A percentile compares a stretch with the other conserved stretches of the same genome.
Evolutionary conservation across 23 tunicate species (phyloP).

Genomic region (Oikopleura vanhoeffeni): DNA sequence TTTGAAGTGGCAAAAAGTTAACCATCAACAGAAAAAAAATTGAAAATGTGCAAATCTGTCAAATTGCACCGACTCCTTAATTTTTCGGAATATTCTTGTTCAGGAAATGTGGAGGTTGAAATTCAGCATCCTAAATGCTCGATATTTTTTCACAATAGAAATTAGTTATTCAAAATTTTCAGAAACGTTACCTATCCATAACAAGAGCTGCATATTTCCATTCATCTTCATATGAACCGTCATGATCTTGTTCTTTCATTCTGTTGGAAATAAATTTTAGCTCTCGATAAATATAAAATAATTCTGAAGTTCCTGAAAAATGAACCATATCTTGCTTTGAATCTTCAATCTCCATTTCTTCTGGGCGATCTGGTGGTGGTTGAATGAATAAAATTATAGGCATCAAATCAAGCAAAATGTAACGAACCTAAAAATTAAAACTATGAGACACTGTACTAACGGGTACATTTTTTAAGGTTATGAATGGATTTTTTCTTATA

Average conservation of each 20-base stretch:
- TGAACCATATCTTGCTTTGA: neutral
- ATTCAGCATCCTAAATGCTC: too few relatives aligned
- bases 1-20: too few relatives aligned
- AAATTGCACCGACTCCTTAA: too few relatives aligned
- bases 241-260: neutral
- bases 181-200: neutral
- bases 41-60: too few relatives aligned
- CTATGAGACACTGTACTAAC: too few relatives aligned
- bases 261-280: neutral
- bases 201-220: conserved; percentile 13
- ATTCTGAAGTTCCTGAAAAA: neutral
- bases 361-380: neutral
- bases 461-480: too few relatives aligned
- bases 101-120: too few relatives aligned
- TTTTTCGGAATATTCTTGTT: too few relatives aligned
- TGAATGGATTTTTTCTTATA: too few relatives aligned
- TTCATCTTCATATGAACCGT: neutral
- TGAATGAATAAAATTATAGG: neutral
- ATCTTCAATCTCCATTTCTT: neutral
- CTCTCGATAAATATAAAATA: neutral
- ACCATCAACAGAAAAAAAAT: too few relatives aligned
- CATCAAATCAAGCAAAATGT: neutral
- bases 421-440: neutral
- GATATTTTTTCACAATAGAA: too few relatives aligned
- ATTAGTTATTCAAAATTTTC: neutral